These are phyloP conservation scores for Cephalopachus bancanus DNA, from an alignment of 2,797 vertebrate genomes.

Conservation along the genomic window DNA sequence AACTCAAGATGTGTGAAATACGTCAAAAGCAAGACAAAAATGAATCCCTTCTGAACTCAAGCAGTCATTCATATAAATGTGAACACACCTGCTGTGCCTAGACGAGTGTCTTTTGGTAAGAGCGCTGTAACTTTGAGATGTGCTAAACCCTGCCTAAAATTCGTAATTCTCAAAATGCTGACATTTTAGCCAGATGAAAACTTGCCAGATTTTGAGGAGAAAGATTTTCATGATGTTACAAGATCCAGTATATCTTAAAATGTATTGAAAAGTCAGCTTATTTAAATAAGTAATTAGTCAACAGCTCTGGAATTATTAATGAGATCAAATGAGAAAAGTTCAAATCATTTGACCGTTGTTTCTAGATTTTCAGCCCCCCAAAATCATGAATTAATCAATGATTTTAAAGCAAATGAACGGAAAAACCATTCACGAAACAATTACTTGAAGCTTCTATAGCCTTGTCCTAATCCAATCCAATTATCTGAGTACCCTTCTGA, in stretches of 20 bases:
- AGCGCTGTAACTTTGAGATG: background rate
- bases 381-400: slow-evolving; percentile 47
- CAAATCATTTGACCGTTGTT: background rate
- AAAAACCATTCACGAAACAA: background rate
- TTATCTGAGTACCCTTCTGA: slow-evolving; percentile 57
- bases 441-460: slow-evolving; percentile 23
- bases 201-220: slow-evolving; percentile 14
- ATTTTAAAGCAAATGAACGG: slow-evolving; percentile 59
- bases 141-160: background rate
- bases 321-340: slow-evolving; percentile 40
- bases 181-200: slow-evolving; percentile 11
- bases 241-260: slow-evolving; percentile 42
- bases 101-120: background rate
- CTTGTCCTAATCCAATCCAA: background rate
- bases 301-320: background rate
- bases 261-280: slow-evolving; percentile 42
- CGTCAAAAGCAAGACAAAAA: slow-evolving; percentile 38
- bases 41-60: background rate
- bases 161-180: slow-evolving; percentile 12
- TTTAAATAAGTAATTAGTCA: slow-evolving; percentile 18
- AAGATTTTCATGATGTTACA: slow-evolving; percentile 54
- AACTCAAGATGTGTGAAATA: slow-evolving; percentile 17
- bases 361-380: slow-evolving; percentile 35
- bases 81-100: slow-evolving; percentile 65
- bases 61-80: background rate